Evolutionary conservation across 2,888 invertebrate genomes (phyloP).

Genomic region (Hartigia nigra): DNA sequence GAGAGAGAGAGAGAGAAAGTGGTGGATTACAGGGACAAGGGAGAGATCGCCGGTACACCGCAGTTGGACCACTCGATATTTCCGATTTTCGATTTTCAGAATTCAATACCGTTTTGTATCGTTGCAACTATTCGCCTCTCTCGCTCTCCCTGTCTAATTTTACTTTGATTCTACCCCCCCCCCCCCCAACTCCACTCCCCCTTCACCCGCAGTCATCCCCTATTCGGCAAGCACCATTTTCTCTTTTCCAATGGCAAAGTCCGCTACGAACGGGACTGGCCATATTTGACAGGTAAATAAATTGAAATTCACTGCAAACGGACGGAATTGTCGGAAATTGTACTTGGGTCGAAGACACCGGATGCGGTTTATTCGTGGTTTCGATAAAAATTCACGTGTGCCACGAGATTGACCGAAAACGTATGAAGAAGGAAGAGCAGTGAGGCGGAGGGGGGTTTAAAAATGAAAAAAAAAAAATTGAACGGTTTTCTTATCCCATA

Average conservation of each 20-base stretch:
- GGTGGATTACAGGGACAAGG: background rate
- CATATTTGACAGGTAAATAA: conserved; percentile 33
- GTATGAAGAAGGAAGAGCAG: background rate
- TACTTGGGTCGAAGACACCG: background rate
- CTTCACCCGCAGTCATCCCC: conserved; percentile 18
- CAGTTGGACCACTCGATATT: conserved; percentile 40
- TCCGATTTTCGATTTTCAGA: conserved; percentile 46
- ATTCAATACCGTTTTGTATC: conserved; percentile 10
- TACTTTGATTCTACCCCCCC: background rate
- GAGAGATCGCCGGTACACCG: conserved; percentile 30
- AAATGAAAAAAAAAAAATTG: background rate
- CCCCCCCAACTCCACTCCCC: conserved; percentile 5
- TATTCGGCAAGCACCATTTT: conserved; percentile 2
- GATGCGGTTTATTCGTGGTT: background rate
- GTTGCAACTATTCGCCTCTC: conserved; percentile 24
- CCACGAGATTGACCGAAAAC: background rate
- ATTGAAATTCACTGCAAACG: conserved; percentile 23
- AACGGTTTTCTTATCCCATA: background rate
- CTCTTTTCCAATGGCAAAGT: background rate
- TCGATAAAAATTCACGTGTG: background rate
- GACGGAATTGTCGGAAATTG: background rate
- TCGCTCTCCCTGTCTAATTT: conserved; percentile 12
- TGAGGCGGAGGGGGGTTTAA: background rate
- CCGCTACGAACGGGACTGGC: conserved; percentile 14
- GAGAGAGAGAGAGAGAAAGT: background rate